Percentiles rank a stretch among this genome's conserved stretches.
Conservation (phyloP, 2,888 invertebrate genomes). For the Acleris emargana region DNA sequence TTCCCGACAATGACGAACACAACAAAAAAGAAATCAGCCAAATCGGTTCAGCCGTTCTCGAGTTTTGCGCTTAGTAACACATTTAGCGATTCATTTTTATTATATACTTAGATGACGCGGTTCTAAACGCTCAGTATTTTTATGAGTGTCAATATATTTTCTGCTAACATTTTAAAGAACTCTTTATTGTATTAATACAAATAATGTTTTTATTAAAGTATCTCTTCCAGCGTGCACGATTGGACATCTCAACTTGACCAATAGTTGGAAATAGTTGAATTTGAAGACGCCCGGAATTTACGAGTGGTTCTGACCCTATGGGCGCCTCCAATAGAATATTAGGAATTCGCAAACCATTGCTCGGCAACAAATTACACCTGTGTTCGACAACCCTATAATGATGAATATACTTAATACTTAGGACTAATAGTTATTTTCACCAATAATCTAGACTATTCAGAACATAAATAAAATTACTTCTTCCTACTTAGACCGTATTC, state of each 20-base stretch:
- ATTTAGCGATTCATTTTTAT: too few relatives aligned
- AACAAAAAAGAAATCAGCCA: too few relatives aligned
- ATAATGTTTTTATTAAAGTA: neutral
- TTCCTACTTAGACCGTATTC: too few relatives aligned
- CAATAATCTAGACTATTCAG: too few relatives aligned
- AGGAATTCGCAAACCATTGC: slow-evolving; percentile 68
- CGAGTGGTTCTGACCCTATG: slow-evolving; percentile 76
- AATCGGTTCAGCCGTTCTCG: too few relatives aligned
- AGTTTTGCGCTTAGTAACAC: too few relatives aligned
- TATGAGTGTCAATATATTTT: too few relatives aligned
- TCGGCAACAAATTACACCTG: slow-evolving; percentile 63
- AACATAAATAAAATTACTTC: too few relatives aligned
- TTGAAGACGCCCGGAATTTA: slow-evolving; percentile 80
- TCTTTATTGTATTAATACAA: neutral
- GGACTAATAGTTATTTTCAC: neutral
- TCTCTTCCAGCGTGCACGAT: slow-evolving; percentile 15
- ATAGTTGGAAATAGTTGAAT: slow-evolving; percentile 82
- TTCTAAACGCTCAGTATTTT: too few relatives aligned
- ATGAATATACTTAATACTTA: neutral
- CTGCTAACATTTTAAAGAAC: too few relatives aligned
- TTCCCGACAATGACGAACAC: too few relatives aligned
- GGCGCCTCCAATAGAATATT: slow-evolving; percentile 71
- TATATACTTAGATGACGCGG: too few relatives aligned
- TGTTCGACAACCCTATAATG: slow-evolving; percentile 29
- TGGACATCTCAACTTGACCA: slow-evolving; percentile 58